These are phyloP conservation scores for Drosophila limbata DNA, from an alignment of 2,888 invertebrate species.

Conservation along the genomic window DNA sequence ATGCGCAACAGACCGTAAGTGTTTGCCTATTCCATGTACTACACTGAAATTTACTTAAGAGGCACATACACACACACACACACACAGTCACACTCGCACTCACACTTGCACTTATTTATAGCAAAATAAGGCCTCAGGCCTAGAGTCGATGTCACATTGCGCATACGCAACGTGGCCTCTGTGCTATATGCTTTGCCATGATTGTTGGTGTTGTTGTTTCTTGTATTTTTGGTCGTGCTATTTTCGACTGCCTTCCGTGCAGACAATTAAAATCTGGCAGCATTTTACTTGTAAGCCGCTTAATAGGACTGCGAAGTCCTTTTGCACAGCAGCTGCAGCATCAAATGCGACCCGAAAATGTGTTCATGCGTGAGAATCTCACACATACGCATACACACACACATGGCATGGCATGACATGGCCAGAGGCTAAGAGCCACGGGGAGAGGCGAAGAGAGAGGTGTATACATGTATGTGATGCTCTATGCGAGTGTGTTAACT, in stretches of 20 bases:
- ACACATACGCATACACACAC: slow-evolving; percentile 28
- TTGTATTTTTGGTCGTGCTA: slow-evolving; percentile 26
- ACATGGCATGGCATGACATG: too few relatives aligned
- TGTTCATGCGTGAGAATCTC: slow-evolving; percentile 59
- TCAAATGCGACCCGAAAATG: slow-evolving; percentile 57
- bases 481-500: slow-evolving; percentile 57
- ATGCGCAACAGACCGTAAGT: slow-evolving; percentile 66
- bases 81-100: slow-evolving; percentile 22
- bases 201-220: slow-evolving; percentile 12
- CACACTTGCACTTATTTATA: slow-evolving; percentile 5
- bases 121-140: slow-evolving; percentile 46
- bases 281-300: slow-evolving; percentile 83
- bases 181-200: slow-evolving; percentile 7
- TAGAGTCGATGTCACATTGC: slow-evolving; percentile 48
- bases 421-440: slow-evolving; percentile 23
- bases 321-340: slow-evolving; percentile 48
- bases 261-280: slow-evolving; percentile 85
- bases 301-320: slow-evolving; percentile 79
- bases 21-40: slow-evolving; percentile 58
- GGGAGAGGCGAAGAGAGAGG: slow-evolving; percentile 1
- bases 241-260: slow-evolving; percentile 47
- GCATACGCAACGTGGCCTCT: slow-evolving; percentile 60
- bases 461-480: slow-evolving; percentile 1
- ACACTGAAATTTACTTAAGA: slow-evolving; percentile 66
- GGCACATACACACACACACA: slow-evolving; percentile 28